Evolutionary conservation across 2,888 invertebrate genomes (phyloP), one percentile per base, ranked within the genome.

Genomic region (Trichopria drosophilae): DNA sequence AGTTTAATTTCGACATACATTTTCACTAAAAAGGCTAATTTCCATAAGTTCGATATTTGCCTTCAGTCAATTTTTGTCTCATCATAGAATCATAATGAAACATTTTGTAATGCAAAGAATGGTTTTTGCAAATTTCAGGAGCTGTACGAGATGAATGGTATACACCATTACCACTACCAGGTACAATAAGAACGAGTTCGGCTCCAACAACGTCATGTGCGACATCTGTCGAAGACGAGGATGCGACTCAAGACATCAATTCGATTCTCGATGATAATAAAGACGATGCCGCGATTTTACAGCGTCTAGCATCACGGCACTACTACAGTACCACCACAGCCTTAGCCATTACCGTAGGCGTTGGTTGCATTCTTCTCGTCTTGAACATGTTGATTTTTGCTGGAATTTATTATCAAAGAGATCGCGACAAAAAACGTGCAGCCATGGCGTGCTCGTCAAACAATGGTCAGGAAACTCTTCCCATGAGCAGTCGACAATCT

Each of bases 321-420:
- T 82, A 81, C 66, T 81, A 81, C 67, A 87, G 86, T 65, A 87
- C 88, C 67, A 87, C 87, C 3, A 86, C 88, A 32, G 88, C 88
- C 3, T 78, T 89, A 40, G 87, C 87, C 1, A 87, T 88, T 57
- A 88, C 88, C 3, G 85, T 87, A 6, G 86, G 86, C 6, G 85
- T 87, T 1, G 87, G 87, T 10, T 87, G 86, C 69, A 82, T 87
- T 58, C 80, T 87, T 20, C 76, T 87, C 16, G 82, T 86, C 2
- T 79, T 87, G 18, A 87, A 87, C 72, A 84, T 86, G 78, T 75
- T 87, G 51, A 87, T 88, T 58, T 88, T 88, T 67, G 87, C 88
- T 2, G 88, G 88, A 3, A 86, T 87, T 63, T 87, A 86, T 70
- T 82, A 86, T 60, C 87, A 87, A 68, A 76, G 86, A n/a, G 84